Percentiles rank a stretch among this genome's conserved stretches.
phyloP scores from a whole-genome alignment of 2,888 invertebrate genomes.

The Melipona beecheii region DNA sequence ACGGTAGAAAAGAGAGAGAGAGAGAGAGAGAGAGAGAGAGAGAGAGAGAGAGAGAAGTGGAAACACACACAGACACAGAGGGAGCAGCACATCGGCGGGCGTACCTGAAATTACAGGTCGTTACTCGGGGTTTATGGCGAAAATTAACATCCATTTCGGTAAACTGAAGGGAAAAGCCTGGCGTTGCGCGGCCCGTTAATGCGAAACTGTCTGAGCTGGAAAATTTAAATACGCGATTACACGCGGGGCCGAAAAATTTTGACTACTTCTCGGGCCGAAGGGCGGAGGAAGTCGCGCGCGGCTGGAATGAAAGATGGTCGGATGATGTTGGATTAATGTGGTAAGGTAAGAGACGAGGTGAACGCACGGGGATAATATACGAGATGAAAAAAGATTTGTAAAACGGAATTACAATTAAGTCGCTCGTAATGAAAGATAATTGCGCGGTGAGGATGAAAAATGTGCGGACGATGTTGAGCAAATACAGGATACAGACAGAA shows the following conservation, averaged over 20 bases:
- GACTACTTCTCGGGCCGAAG: background rate
- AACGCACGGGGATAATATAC: background rate
- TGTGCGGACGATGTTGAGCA: too few species aligned
- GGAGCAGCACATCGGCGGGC: conserved; percentile 8
- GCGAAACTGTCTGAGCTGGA: conserved; percentile 20
- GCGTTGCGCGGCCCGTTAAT: conserved; percentile 22
- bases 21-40: too few species aligned
- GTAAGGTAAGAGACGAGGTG: background rate
- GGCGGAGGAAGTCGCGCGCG: background rate
- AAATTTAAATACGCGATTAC: conserved; percentile 50
- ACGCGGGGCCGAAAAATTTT: background rate
- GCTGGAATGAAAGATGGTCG: background rate
- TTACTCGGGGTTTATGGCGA: conserved; percentile 51
- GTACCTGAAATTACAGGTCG: conserved; percentile 56
- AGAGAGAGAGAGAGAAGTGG: background rate
- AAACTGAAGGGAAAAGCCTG: conserved; percentile 53
- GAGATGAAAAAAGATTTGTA: background rate
- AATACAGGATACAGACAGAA: too few species aligned
- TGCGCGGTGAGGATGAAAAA: too few species aligned
- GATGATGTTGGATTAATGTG: background rate
- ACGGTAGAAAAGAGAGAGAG: background rate
- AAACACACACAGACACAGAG: background rate
- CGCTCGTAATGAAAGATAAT: background rate
- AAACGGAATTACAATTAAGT: background rate
- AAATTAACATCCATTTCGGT: conserved; percentile 60